Percentiles rank a stretch among this genome's conserved stretches.
Evolutionary conservation across 2,113 vertebrate species (phyloP).

Genomic region (Montifringilla adamsi): DNA sequence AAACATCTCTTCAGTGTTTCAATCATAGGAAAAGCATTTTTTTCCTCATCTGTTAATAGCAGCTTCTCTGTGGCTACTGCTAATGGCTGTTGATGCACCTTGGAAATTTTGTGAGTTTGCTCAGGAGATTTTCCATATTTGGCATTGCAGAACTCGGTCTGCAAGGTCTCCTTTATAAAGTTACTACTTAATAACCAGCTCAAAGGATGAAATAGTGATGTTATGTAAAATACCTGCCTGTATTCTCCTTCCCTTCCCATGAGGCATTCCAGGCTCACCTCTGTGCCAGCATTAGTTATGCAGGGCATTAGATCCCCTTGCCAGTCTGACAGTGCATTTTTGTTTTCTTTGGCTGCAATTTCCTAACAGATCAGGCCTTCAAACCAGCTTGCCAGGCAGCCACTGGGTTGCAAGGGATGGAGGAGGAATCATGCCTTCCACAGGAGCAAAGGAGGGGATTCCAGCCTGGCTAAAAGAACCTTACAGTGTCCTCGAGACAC

Average conservation of each 20-base stretch:
- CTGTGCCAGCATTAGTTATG: background rate
- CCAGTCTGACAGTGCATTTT: background rate
- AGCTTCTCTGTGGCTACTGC: background rate
- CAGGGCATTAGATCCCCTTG: background rate
- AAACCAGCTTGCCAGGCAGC: background rate
- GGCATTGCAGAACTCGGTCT: accelerated
- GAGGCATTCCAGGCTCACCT: background rate
- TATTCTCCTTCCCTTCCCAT: background rate
- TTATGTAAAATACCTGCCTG: background rate
- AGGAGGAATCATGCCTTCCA: accelerated
- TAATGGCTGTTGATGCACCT: background rate
- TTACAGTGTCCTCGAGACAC: background rate
- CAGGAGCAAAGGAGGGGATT: background rate
- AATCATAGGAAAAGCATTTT: accelerated
- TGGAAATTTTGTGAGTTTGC: background rate
- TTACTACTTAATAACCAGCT: background rate
- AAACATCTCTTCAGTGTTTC: background rate
- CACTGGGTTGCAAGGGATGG: background rate
- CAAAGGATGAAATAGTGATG: background rate
- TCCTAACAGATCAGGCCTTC: background rate
- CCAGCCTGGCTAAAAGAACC: background rate
- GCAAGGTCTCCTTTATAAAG: background rate
- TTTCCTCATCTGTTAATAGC: background rate
- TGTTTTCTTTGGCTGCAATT: background rate
- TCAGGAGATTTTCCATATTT: background rate